Evolutionary conservation across 1,140 invertebrate genomes (phyloP).

Genomic region (Heliothis subflexa): DNA sequence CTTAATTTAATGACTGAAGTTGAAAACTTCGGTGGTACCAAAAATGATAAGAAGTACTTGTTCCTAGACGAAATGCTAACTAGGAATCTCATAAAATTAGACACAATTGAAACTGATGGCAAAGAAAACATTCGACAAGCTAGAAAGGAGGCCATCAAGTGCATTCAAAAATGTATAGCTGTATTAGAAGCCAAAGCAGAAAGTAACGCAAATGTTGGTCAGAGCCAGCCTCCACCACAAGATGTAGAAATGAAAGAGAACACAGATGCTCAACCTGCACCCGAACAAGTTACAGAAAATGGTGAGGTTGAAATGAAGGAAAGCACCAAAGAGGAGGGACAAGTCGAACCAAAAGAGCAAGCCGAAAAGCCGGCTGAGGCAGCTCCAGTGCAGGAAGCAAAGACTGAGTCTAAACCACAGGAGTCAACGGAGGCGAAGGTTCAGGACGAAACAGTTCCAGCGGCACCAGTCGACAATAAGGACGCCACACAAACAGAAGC

Average conservation of each 20-base stretch:
- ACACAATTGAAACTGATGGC: constrained; percentile 96
- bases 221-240: constrained; percentile 55
- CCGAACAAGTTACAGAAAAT: constrained; percentile 66
- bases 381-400: constrained; percentile 33
- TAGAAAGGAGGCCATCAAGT: constrained; percentile 94
- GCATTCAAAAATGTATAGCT: constrained; percentile 94
- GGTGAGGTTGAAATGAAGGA: constrained; percentile 81
- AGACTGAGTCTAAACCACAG: constrained; percentile 44
- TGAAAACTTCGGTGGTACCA: constrained; percentile 91
- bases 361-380: constrained; percentile 32
- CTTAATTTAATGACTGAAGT: constrained; percentile 92
- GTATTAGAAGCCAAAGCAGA: constrained; percentile 91
- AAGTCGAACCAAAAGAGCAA: constrained; percentile 46
- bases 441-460: constrained; percentile 34
- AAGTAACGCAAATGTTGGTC: constrained; percentile 72
- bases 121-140: constrained; percentile 95
- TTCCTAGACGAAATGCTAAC: constrained; percentile 98
- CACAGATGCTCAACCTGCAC: constrained; percentile 49
- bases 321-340: constrained; percentile 64
- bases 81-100: constrained; percentile 95
- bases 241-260: constrained; percentile 75
- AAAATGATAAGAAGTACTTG: constrained; percentile 94
- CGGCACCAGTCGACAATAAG: constrained; percentile 42
- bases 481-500: constrained; percentile 53
- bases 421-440: constrained; percentile 45